Percentiles rank a stretch among this genome's conserved stretches.
These are phyloP conservation scores for Rhopalosiphum maidis DNA, from an alignment of 1,140 invertebrate genomes.

Conservation along the genomic window DNA sequence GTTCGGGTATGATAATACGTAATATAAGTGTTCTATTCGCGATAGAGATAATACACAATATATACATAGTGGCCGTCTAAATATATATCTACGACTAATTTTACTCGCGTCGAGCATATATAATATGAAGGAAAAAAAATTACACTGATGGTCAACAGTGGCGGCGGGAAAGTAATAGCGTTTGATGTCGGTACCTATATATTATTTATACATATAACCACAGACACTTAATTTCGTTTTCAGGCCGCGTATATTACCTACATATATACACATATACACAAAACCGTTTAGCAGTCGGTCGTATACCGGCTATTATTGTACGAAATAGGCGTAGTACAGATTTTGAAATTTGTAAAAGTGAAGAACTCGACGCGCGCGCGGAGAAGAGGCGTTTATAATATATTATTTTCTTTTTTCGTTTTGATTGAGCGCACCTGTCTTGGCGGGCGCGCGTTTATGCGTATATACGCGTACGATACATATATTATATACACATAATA, in stretches of 20 bases:
- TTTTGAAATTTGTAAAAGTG: constrained; percentile 12
- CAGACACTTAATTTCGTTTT: constrained; percentile 9
- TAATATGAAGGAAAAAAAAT: background rate
- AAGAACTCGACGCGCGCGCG: background rate
- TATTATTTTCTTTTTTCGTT: background rate
- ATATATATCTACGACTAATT: background rate
- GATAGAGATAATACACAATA: background rate
- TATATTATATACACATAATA: background rate
- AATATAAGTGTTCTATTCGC: background rate
- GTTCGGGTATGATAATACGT: background rate
- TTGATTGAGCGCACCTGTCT: constrained; percentile 1
- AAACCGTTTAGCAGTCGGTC: background rate
- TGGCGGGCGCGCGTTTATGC: background rate
- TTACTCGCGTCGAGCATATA: background rate
- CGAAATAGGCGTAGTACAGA: constrained; percentile 1
- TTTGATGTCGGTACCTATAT: background rate
- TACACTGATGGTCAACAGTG: background rate
- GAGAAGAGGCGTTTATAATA: background rate
- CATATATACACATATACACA: background rate
- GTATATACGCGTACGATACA: background rate
- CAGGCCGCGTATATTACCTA: background rate
- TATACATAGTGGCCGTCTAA: background rate
- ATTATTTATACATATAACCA: background rate
- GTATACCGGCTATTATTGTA: constrained; percentile 9
- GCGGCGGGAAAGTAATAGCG: background rate